Conservation (phyloP, 2,113 vertebrate genomes). For the Monopterus albus region DNA sequence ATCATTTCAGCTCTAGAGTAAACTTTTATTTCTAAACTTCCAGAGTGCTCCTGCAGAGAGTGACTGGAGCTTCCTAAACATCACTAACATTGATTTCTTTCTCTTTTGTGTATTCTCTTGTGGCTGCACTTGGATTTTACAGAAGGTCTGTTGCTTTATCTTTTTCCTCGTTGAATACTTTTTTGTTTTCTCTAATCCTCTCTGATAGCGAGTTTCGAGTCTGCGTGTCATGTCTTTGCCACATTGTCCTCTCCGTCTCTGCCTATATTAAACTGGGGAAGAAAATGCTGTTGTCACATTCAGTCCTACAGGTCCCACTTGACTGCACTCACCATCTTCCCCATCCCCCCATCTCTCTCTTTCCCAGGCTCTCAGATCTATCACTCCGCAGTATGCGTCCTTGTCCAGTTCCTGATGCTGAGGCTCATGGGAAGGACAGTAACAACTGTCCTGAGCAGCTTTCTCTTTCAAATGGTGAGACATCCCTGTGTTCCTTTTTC, state of each 20-base stretch:
- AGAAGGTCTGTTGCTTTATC: conserved; percentile 76
- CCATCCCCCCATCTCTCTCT: conserved; percentile 18
- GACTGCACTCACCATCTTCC: conserved; percentile 36
- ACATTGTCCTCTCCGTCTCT: conserved; percentile 2
- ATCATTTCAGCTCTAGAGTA: neutral
- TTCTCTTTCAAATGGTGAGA: conserved; percentile 96
- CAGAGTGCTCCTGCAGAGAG: neutral
- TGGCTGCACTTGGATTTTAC: conserved; percentile 78
- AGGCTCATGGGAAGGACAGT: conserved; percentile 96
- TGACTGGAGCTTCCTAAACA: conserved; percentile 1
- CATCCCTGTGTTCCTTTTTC: neutral
- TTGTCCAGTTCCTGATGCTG: conserved; percentile 95
- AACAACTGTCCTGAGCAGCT: conserved; percentile 88
- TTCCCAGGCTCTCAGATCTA: conserved; percentile 88
- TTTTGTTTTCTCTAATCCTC: neutral
- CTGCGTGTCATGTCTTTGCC: conserved; percentile 24
- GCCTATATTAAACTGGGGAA: conserved; percentile 31
- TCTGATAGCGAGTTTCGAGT: conserved; percentile 36
- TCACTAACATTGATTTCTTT: conserved; percentile 47
- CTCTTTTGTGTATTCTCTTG: conserved; percentile 52
- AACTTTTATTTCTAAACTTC: neutral
- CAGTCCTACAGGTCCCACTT: conserved; percentile 40
- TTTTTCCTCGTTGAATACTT: conserved; percentile 26
- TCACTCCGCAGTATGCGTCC: conserved; percentile 90
- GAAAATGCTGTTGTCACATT: conserved; percentile 37